A percentile compares a stretch with the other conserved stretches of the same genome.
Evolutionary conservation across 2,888 invertebrate genomes (phyloP).

Genomic region (Nowickia ferox): DNA sequence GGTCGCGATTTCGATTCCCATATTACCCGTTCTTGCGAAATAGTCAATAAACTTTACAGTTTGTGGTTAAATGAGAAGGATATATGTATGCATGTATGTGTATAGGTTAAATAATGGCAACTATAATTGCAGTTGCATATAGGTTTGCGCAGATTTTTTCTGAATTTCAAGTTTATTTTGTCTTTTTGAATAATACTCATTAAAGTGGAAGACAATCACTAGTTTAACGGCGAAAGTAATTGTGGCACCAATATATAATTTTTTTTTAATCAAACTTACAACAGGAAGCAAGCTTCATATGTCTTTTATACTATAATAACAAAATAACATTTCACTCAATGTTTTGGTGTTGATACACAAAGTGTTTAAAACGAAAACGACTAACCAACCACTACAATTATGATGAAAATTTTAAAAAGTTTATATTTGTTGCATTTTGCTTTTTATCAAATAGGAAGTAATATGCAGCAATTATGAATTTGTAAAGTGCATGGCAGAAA

Average conservation of each 20-base stretch:
- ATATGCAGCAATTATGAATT: conserved; percentile 42
- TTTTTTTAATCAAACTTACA: conserved; percentile 1
- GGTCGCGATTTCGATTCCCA: too few relatives aligned
- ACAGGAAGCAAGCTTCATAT: conserved; percentile 30
- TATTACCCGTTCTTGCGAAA: too few relatives aligned
- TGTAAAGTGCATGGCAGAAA: conserved; percentile 34
- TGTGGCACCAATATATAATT: neutral
- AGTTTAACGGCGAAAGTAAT: neutral
- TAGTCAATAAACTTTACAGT: too few relatives aligned
- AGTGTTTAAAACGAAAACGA: conserved; percentile 5
- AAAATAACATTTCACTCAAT: neutral
- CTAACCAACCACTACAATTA: conserved; percentile 9
- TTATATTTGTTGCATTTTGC: conserved; percentile 21
- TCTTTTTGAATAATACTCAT: neutral
- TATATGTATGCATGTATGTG: too few relatives aligned
- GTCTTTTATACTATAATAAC: conserved; percentile 12
- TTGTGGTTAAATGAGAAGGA: neutral
- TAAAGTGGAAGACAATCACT: neutral
- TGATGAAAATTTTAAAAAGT: neutral
- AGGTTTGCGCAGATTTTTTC: neutral
- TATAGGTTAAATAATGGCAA: too few relatives aligned
- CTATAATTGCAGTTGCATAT: too few relatives aligned
- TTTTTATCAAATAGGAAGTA: conserved; percentile 55
- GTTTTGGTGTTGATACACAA: conserved; percentile 26
- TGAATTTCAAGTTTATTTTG: neutral